phyloP scores from a whole-genome alignment of 1,140 invertebrate genomes.

The Maconellicoccus hirsutus region DNA sequence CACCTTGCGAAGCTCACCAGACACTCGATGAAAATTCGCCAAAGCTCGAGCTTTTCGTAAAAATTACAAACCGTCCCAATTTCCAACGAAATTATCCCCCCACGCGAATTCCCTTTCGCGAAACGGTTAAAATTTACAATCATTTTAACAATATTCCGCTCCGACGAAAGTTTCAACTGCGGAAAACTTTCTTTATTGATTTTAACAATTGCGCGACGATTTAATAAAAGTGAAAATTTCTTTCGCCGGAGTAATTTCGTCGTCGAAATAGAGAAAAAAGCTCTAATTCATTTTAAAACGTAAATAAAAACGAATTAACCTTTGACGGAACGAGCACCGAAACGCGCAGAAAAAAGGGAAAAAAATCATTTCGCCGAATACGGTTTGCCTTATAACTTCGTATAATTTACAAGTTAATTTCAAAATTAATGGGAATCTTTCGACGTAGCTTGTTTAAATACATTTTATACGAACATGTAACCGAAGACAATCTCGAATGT shows the following conservation, averaged over 20 bases:
- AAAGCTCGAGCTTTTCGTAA: too few species aligned
- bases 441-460: not conserved
- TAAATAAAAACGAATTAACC: conserved; percentile 8
- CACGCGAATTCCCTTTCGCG: too few species aligned
- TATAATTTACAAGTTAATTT: not conserved
- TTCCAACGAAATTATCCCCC: too few species aligned
- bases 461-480: too few species aligned
- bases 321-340: too few species aligned
- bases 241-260: not conserved
- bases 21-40: too few species aligned
- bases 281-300: not conserved
- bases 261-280: not conserved
- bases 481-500: too few species aligned
- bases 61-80: too few species aligned
- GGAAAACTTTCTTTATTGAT: not conserved
- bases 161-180: not conserved
- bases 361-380: not conserved
- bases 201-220: not conserved
- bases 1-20: too few species aligned
- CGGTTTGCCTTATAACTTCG: not conserved
- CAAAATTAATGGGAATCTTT: not conserved
- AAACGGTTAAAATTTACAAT: too few species aligned
- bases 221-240: conserved; percentile 1
- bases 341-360: too few species aligned
- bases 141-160: too few species aligned